Evolutionary conservation across 2,797 vertebrate genomes (phyloP).

Genomic region (Urosaurus nigricauda): DNA sequence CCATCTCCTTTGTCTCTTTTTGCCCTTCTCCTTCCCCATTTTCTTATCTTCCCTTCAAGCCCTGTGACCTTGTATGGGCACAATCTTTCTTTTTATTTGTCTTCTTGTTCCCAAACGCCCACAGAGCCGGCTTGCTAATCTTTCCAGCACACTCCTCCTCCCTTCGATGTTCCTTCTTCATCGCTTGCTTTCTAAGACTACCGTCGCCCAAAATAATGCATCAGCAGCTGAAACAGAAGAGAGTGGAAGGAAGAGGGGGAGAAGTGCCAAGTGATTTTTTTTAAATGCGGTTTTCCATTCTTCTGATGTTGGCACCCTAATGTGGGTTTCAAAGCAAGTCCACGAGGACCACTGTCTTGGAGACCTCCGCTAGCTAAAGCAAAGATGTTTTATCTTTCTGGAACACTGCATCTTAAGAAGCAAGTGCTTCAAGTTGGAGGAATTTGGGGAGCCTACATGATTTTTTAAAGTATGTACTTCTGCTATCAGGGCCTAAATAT

Average conservation of each 20-base stretch:
- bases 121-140: neutral
- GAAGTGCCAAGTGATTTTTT: neutral
- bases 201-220: neutral
- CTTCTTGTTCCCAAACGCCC: constrained; percentile 6
- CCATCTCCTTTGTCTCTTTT: too few relatives aligned
- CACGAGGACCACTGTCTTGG: constrained; percentile 4
- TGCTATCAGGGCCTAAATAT: too few relatives aligned
- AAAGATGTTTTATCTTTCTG: neutral
- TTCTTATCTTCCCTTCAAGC: constrained; percentile 36
- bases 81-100: constrained; percentile 28
- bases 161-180: too few relatives aligned
- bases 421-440: too few relatives aligned
- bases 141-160: neutral
- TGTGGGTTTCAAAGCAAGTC: neutral
- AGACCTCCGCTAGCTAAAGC: neutral
- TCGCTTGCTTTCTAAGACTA: neutral
- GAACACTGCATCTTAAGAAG: too few relatives aligned
- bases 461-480: too few relatives aligned
- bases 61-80: constrained; percentile 35
- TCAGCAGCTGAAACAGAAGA: neutral
- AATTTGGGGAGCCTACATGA: too few relatives aligned
- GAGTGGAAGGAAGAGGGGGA: neutral
- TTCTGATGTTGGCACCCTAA: neutral
- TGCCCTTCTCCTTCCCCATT: neutral
- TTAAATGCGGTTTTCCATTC: neutral